Conservation (phyloP, 37 sponge, comb jelly and placozoan genomes). For the Eunapius fragilis region DNA sequence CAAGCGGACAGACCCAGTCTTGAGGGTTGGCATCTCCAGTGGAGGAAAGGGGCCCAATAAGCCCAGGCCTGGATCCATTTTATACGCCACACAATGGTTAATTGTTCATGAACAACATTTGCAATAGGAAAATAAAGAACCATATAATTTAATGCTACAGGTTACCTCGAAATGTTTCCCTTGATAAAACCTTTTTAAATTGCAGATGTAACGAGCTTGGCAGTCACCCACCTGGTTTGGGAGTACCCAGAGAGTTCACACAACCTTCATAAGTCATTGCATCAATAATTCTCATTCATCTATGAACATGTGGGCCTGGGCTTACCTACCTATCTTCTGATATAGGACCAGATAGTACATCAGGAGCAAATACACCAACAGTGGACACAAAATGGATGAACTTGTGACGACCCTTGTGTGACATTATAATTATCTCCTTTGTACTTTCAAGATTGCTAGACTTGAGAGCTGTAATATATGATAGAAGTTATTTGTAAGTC, state of each 20-base stretch:
- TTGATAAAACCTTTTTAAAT: constrained; percentile 2
- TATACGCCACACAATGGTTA: too few relatives aligned
- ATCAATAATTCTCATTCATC: not conserved
- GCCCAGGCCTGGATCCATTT: constrained; percentile 35
- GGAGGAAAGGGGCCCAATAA: constrained; percentile 52
- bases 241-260: constrained; percentile 30
- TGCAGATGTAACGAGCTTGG: constrained; percentile 29
- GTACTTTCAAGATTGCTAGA: constrained; percentile 41
- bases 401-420: constrained; percentile 15
- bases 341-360: not conserved
- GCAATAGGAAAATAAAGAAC: not conserved
- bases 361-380: constrained; percentile 26
- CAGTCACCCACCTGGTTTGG: constrained; percentile 62
- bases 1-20: constrained; percentile 55
- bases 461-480: constrained; percentile 24
- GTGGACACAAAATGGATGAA: constrained; percentile 55
- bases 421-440: constrained; percentile 28
- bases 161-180: constrained; percentile 40
- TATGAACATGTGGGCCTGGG: not conserved
- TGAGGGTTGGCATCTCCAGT: constrained; percentile 47
- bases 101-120: not conserved
- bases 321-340: not conserved
- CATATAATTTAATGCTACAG: not conserved
- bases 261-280: constrained; percentile 1
- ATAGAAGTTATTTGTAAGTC: too few relatives aligned